Evolutionary conservation across 1,140 invertebrate species (phyloP).

Genomic region (Carposina sasakii): DNA sequence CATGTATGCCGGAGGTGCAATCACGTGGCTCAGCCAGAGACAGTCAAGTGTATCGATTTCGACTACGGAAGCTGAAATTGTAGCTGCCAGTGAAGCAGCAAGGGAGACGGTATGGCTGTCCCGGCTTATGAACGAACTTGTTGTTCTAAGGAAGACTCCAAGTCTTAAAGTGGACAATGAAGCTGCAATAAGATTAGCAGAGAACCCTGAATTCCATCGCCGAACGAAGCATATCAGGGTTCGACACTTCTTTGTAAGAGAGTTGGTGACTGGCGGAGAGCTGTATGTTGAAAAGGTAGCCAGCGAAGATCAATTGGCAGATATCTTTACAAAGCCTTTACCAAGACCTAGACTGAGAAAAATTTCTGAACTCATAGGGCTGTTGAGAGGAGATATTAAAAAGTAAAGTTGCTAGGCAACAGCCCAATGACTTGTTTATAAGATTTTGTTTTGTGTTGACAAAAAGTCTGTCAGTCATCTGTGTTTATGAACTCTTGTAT

Average conservation of each 20-base stretch:
- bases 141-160: too few relatives aligned
- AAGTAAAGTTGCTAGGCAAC: too few relatives aligned
- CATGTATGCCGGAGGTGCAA: constrained; percentile 30
- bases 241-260: constrained; percentile 46
- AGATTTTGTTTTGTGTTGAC: too few relatives aligned
- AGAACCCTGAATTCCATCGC: constrained; percentile 39
- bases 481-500: too few relatives aligned
- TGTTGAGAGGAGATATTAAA: too few relatives aligned
- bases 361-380: too few relatives aligned
- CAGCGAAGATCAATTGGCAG: constrained; percentile 3
- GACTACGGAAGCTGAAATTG: constrained; percentile 60
- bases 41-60: constrained; percentile 41
- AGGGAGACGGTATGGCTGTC: constrained; percentile 51
- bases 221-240: constrained; percentile 57
- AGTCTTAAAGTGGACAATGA: constrained; percentile 23
- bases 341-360: background rate
- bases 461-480: too few relatives aligned
- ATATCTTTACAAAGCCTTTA: constrained; percentile 14
- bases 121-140: background rate
- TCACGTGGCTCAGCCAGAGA: constrained; percentile 40
- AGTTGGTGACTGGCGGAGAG: constrained; percentile 26
- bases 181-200: constrained; percentile 28
- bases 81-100: constrained; percentile 49
- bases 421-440: too few relatives aligned
- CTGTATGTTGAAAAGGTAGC: constrained; percentile 11